phyloP scores from a whole-genome alignment of 2,888 invertebrate genomes.

The Schizotus pectinicornis region DNA sequence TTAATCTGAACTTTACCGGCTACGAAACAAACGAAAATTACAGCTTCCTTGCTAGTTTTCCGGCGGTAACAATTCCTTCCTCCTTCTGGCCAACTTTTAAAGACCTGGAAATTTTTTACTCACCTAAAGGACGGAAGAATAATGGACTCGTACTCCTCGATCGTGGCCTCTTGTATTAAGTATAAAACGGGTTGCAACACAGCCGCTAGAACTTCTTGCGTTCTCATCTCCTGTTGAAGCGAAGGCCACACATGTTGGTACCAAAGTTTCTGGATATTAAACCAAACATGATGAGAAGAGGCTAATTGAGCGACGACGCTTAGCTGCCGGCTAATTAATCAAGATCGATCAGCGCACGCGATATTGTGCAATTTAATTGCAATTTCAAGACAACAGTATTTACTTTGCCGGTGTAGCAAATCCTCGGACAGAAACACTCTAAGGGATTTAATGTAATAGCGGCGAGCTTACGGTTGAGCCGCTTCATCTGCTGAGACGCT shows the following conservation, averaged over 20 bases:
- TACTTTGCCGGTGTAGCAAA: conserved; percentile 14
- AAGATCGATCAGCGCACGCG: background rate
- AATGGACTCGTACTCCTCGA: conserved; percentile 79
- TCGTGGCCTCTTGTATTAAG: conserved; percentile 79
- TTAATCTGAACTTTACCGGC: too few relatives aligned
- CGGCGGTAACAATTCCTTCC: too few relatives aligned
- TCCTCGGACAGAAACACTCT: conserved; percentile 18
- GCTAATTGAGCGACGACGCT: too few relatives aligned
- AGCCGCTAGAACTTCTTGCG: conserved; percentile 84
- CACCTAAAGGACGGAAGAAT: conserved; percentile 87
- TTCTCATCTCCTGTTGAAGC: conserved; percentile 82
- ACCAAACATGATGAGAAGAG: conserved; percentile 6
- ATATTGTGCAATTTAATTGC: conserved; percentile 6
- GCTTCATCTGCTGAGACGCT: conserved; percentile 30
- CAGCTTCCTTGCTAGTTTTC: too few relatives aligned
- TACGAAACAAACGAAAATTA: too few relatives aligned
- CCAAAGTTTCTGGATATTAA: conserved; percentile 84
- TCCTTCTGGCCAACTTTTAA: background rate
- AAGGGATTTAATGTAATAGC: conserved; percentile 28
- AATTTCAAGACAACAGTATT: conserved; percentile 6
- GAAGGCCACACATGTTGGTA: conserved; percentile 94
- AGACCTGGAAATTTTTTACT: conserved; percentile 45
- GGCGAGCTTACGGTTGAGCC: conserved; percentile 29
- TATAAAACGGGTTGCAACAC: conserved; percentile 84
- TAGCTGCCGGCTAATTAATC: background rate